These are phyloP conservation scores for Trichosurus vulpecula DNA, from an alignment of 2,797 vertebrate genomes.

Conservation along the genomic window DNA sequence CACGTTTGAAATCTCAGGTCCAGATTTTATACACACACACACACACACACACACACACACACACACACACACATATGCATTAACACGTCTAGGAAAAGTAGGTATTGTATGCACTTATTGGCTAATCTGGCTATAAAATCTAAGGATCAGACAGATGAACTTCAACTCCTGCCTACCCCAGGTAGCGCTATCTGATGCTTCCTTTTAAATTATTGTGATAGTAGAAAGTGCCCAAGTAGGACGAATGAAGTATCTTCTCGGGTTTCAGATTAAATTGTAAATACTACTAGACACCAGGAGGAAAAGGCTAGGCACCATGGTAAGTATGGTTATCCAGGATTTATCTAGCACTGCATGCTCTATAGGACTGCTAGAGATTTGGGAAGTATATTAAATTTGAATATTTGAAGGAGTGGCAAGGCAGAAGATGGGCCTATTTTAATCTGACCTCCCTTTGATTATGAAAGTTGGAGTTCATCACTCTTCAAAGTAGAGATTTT, in stretches of 20 bases:
- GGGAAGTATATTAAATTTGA: not conserved
- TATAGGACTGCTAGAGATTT: not conserved
- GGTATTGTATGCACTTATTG: not conserved
- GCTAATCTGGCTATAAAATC: not conserved
- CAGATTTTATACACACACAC: not conserved
- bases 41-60: not conserved
- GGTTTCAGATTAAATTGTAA: not conserved
- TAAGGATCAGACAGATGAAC: not conserved
- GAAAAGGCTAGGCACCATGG: not conserved
- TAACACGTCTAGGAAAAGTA: not conserved
- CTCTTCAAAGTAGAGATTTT: not conserved
- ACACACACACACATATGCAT: not conserved
- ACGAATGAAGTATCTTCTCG: not conserved
- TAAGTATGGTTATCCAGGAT: not conserved
- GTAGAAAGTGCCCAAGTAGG: not conserved
- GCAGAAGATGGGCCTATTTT: not conserved
- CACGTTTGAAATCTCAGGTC: not conserved
- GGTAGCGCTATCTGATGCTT: not conserved
- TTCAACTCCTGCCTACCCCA: not conserved
- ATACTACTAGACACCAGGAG: not conserved
- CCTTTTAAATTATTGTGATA: not conserved
- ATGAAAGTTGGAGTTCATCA: not conserved
- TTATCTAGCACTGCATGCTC: not conserved
- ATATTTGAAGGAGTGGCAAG: not conserved
- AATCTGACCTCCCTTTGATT: not conserved